Percentiles rank a stretch among this genome's conserved stretches.
phyloP scores from a whole-genome alignment of 2,113 vertebrate species.

The Daubentonia madagascariensis region DNA sequence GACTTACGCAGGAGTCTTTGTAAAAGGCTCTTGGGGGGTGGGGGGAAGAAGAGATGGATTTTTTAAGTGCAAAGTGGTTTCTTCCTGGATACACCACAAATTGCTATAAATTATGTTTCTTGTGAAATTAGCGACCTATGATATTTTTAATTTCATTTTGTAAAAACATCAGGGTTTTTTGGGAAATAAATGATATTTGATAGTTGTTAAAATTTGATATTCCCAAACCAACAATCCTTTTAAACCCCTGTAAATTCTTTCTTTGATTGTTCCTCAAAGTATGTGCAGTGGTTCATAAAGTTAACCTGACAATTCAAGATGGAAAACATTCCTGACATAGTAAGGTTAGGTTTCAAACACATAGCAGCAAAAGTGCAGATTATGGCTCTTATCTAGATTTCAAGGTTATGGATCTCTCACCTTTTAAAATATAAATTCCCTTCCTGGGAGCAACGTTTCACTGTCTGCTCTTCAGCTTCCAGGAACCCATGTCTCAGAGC shows the following conservation, averaged over 20 bases:
- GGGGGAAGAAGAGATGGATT: accelerated
- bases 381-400: not conserved
- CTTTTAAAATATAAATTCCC: not conserved
- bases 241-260: not conserved
- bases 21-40: not conserved
- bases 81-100: not conserved
- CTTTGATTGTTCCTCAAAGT: not conserved
- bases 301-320: not conserved
- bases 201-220: not conserved
- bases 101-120: not conserved
- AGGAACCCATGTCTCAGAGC: not conserved
- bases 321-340: not conserved
- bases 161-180: not conserved
- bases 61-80: not conserved
- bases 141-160: not conserved
- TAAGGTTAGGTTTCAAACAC: not conserved
- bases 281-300: not conserved
- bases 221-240: not conserved
- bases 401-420: not conserved
- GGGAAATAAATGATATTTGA: not conserved
- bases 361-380: not conserved
- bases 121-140: not conserved
- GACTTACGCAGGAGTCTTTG: constrained; percentile 34
- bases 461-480: not conserved
- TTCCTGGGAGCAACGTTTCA: not conserved